Evolutionary conservation across 2,888 invertebrate species (phyloP).

Genomic region (Vannuccia rotundouncinata): DNA sequence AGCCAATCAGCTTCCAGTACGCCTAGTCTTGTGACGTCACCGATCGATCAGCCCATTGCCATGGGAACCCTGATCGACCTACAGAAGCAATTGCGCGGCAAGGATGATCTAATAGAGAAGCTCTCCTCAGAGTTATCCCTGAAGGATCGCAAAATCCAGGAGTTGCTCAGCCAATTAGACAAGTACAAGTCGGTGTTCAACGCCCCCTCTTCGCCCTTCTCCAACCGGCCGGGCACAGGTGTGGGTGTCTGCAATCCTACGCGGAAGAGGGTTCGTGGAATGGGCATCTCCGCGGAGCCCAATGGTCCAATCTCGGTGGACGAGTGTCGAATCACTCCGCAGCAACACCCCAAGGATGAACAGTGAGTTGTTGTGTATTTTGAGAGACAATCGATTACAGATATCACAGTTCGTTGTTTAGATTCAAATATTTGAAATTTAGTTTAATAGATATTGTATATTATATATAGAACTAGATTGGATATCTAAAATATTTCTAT

Average conservation of each 20-base stretch:
- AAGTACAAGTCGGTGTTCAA: constrained; percentile 51
- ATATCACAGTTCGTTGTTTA: too few relatives aligned
- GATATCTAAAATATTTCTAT: too few relatives aligned
- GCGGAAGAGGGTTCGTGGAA: constrained; percentile 64
- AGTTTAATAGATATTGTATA: too few relatives aligned
- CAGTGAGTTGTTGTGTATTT: too few relatives aligned
- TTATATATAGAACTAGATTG: too few relatives aligned
- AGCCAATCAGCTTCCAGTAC: neutral
- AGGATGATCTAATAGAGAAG: neutral
- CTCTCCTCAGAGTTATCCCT: neutral
- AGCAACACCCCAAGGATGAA: constrained; percentile 29
- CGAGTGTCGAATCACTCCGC: constrained; percentile 51
- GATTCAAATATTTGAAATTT: too few relatives aligned
- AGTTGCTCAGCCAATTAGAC: constrained; percentile 51
- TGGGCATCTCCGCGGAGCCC: constrained; percentile 90
- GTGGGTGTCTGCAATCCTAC: constrained; percentile 57
- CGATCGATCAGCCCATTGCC: neutral
- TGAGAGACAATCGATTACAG: too few relatives aligned
- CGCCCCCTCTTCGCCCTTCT: neutral
- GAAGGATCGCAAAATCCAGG: constrained; percentile 28
- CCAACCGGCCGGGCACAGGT: neutral
- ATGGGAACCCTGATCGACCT: constrained; percentile 9
- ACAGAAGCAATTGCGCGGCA: neutral
- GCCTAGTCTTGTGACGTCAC: neutral
- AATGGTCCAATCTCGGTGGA: constrained; percentile 72